A percentile compares a stretch with the other conserved stretches of the same genome.
These are phyloP conservation scores for Shargacucullia verbasci DNA, from an alignment of 2,888 invertebrate genomes.

Conservation along the genomic window DNA sequence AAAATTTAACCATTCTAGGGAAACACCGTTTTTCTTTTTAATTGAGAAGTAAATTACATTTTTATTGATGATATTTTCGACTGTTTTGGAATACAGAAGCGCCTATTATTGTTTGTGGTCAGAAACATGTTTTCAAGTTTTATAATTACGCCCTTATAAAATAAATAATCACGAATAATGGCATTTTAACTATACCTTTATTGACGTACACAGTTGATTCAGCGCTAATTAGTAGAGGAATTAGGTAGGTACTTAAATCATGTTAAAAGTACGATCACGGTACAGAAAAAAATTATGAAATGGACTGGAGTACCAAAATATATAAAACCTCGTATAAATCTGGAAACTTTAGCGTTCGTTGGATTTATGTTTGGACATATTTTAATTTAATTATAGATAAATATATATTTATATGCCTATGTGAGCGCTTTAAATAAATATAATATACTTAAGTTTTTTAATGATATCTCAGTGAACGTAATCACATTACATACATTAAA, in stretches of 20 bases:
- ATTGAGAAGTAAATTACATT: conserved; percentile 46
- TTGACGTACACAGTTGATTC: no score
- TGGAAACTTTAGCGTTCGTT: conserved; percentile 25
- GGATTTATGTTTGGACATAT: conserved; percentile 20
- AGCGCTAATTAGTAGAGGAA: no score
- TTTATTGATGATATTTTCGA: conserved; percentile 19
- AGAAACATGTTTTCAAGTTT: no score
- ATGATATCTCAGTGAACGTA: conserved; percentile 2
- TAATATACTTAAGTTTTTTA: conserved; percentile 8
- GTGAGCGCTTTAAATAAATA: conserved; percentile 16
- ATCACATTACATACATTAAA: conserved; percentile 2
- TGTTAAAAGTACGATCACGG: not conserved
- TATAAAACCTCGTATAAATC: conserved; percentile 44
- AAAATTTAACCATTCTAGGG: conserved; percentile 40
- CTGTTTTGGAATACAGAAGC: conserved; percentile 13
- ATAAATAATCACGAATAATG: no score
- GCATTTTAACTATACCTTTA: no score
- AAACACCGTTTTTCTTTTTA: conserved; percentile 46
- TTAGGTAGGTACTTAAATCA: not conserved
- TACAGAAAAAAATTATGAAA: conserved; percentile 21
- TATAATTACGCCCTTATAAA: no score
- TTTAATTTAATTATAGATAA: no score
- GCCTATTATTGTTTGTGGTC: not conserved
- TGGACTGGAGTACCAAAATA: conserved; percentile 12
- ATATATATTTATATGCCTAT: conserved; percentile 2